Conservation (phyloP, 2,888 invertebrate species). For the Rotaria socialis region DNA sequence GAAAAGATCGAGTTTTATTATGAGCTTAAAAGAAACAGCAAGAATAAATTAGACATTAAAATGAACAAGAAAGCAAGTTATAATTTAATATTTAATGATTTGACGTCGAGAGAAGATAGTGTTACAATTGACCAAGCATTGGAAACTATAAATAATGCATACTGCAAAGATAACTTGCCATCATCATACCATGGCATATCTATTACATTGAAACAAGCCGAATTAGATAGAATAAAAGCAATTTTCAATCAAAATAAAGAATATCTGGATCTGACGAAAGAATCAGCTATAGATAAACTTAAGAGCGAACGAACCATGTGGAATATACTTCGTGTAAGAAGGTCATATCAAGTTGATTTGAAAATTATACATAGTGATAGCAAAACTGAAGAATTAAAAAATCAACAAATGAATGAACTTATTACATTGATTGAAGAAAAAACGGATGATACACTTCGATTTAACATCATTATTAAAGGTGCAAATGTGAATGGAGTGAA, state of each 20-base stretch:
- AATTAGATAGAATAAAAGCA: slow-evolving; percentile 8
- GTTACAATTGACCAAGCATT: slow-evolving; percentile 28
- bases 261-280: slow-evolving; percentile 21
- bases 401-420: slow-evolving; percentile 19
- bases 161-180: not conserved
- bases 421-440: slow-evolving; percentile 2
- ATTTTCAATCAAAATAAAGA: slow-evolving; percentile 32
- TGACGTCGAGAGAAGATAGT: slow-evolving; percentile 16
- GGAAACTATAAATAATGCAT: not conserved
- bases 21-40: not conserved
- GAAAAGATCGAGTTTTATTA: not conserved
- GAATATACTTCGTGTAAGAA: not conserved
- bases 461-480: slow-evolving; percentile 24
- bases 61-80: not conserved
- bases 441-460: slow-evolving; percentile 32
- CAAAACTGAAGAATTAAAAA: slow-evolving; percentile 11
- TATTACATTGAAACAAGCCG: slow-evolving; percentile 17
- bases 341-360: slow-evolving; percentile 35
- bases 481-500: slow-evolving; percentile 37
- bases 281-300: not conserved
- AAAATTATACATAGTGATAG: not conserved
- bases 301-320: not conserved
- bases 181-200: not conserved
- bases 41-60: not conserved
- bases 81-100: slow-evolving; percentile 27